These are phyloP conservation scores for Agriopis aurantiaria DNA, from an alignment of 2,888 invertebrate genomes.

Conservation along the genomic window DNA sequence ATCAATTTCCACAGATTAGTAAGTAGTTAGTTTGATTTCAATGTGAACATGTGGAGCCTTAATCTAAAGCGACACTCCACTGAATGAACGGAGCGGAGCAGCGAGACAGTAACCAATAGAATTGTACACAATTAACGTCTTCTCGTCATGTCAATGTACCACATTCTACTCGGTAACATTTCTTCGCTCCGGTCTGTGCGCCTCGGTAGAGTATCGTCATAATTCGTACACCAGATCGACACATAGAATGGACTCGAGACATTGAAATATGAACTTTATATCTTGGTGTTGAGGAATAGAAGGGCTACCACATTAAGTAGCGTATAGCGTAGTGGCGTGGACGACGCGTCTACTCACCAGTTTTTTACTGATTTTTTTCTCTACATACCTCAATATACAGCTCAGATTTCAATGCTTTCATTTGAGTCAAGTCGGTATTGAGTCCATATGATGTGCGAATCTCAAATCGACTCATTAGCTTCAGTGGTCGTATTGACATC, in stretches of 20 bases:
- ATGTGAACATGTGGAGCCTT: too few relatives aligned
- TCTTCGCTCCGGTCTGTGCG: background rate
- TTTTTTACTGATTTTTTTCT: background rate
- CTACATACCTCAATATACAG: background rate
- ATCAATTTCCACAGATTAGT: too few relatives aligned
- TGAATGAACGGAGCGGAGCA: too few relatives aligned
- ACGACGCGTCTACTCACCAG: background rate
- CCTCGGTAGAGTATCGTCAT: background rate
- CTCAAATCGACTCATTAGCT: background rate
- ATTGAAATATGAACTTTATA: background rate
- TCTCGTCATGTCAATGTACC: background rate
- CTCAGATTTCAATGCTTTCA: background rate
- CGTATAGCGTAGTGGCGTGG: background rate
- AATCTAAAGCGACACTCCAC: too few relatives aligned
- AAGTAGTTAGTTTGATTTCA: too few relatives aligned
- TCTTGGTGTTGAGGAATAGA: background rate
- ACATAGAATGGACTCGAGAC: background rate
- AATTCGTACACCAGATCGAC: background rate
- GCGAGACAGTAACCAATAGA: too few relatives aligned
- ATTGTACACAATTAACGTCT: background rate
- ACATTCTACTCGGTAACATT: background rate
- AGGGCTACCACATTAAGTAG: too few relatives aligned
- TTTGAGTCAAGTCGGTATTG: background rate
- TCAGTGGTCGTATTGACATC: background rate
- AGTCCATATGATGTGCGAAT: background rate